A percentile compares a stretch with the other conserved stretches of the same genome.
Evolutionary conservation across 2,888 invertebrate genomes (phyloP).

Genomic region (Drosophila cognata): DNA sequence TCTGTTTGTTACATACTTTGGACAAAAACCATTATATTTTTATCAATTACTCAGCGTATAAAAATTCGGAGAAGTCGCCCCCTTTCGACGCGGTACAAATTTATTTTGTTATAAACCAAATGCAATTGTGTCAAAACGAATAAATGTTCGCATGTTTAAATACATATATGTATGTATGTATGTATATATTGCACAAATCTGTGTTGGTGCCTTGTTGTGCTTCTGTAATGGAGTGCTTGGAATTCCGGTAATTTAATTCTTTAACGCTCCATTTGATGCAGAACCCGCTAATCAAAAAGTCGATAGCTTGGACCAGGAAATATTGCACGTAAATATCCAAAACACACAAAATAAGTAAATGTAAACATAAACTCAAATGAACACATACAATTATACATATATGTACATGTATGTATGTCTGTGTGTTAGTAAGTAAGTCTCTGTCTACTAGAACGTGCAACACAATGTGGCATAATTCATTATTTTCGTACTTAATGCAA

Average conservation of each 20-base stretch:
- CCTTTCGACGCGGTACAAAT: not conserved
- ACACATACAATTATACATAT: not conserved
- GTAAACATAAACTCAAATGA: not conserved
- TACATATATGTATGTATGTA: not conserved
- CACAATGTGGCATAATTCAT: conserved; percentile 51
- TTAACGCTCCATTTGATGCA: conserved; percentile 61
- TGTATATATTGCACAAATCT: not conserved
- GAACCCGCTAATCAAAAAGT: conserved; percentile 55
- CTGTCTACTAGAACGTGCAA: conserved; percentile 23
- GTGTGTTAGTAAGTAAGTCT: not conserved
- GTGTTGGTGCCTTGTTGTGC: conserved; percentile 4
- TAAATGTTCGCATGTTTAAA: not conserved
- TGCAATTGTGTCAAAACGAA: not conserved
- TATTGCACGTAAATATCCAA: conserved; percentile 1
- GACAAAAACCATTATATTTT: not conserved
- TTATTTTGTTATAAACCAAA: not conserved
- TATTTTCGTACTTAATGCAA: conserved; percentile 35
- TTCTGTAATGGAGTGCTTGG: conserved; percentile 40
- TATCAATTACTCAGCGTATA: not conserved
- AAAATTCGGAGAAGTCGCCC: not conserved
- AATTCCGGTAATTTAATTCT: conserved; percentile 56
- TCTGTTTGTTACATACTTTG: not conserved
- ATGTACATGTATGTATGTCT: not conserved
- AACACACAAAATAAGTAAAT: conserved; percentile 7
- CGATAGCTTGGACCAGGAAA: conserved; percentile 36